Conservation (phyloP, 2,888 invertebrate species). For the Euproctis similis region DNA sequence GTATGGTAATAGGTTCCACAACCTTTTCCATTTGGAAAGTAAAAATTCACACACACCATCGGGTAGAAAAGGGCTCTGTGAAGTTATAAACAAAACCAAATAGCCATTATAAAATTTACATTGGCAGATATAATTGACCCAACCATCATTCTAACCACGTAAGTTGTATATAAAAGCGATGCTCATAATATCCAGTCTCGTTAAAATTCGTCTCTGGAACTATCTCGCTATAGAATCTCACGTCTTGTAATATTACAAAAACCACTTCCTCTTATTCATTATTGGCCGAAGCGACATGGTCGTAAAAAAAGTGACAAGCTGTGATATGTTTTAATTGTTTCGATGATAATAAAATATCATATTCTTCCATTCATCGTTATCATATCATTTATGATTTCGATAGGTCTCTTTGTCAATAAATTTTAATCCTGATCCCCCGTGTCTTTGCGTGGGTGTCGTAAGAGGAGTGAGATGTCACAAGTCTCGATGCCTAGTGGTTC, state of each 20-base stretch:
- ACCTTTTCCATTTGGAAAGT: no score
- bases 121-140: no score
- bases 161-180: conserved; percentile 14
- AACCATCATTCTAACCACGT: conserved; percentile 16
- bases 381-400: background rate
- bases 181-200: conserved; percentile 18
- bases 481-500: no score
- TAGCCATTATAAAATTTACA: no score
- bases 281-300: conserved; percentile 16
- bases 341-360: background rate
- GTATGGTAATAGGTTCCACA: no score
- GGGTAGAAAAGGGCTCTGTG: no score
- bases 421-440: no score
- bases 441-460: no score
- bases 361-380: background rate
- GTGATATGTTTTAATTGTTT: conserved; percentile 11
- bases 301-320: conserved; percentile 15
- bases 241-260: conserved; percentile 31
- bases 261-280: conserved; percentile 41
- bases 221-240: conserved; percentile 31
- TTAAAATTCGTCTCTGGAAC: conserved; percentile 34
- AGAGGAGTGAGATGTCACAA: no score
- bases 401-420: conserved; percentile 5
- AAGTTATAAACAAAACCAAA: no score
- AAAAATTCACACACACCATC: no score